Percentiles rank a stretch among this genome's conserved stretches.
Conservation (phyloP, 23 tunicate species). For the Trididemnum clinides region DNA sequence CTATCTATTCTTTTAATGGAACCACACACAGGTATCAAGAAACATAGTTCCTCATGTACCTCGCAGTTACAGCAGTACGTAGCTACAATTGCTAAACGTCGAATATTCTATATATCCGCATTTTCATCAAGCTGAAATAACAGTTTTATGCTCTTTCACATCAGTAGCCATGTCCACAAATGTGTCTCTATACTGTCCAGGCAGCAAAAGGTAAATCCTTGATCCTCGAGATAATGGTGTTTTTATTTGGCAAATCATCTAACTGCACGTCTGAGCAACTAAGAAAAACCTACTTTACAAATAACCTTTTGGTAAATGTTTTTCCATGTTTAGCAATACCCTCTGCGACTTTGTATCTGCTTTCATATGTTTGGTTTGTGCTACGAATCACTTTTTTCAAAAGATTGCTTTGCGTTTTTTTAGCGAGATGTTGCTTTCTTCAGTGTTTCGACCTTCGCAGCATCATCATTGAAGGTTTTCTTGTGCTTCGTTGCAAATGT, state of each 20-base stretch:
- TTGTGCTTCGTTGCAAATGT: slow-evolving; percentile 32
- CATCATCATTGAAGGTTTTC: neutral
- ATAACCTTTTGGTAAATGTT: neutral
- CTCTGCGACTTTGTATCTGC: neutral
- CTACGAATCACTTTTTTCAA: neutral
- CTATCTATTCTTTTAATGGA: neutral
- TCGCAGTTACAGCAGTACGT: neutral
- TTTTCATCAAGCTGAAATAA: neutral
- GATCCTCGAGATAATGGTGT: too few relatives aligned
- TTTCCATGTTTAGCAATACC: neutral
- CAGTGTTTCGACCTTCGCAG: slow-evolving; percentile 17
- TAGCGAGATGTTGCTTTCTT: too few relatives aligned
- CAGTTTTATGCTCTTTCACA: neutral
- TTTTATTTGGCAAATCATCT: neutral
- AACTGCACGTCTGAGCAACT: neutral
- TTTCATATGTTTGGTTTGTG: neutral
- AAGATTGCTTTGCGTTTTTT: too few relatives aligned
- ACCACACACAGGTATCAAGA: neutral
- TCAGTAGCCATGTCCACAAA: neutral
- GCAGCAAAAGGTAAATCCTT: too few relatives aligned
- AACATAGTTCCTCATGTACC: slow-evolving; percentile 11
- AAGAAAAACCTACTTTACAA: neutral
- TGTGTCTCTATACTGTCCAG: neutral
- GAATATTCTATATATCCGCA: neutral
- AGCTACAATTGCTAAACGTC: slow-evolving; percentile 6